A percentile compares a stretch with the other conserved stretches of the same genome.
Evolutionary conservation across 2,797 vertebrate genomes (phyloP).

Genomic region (Podarcis lilfordi): DNA sequence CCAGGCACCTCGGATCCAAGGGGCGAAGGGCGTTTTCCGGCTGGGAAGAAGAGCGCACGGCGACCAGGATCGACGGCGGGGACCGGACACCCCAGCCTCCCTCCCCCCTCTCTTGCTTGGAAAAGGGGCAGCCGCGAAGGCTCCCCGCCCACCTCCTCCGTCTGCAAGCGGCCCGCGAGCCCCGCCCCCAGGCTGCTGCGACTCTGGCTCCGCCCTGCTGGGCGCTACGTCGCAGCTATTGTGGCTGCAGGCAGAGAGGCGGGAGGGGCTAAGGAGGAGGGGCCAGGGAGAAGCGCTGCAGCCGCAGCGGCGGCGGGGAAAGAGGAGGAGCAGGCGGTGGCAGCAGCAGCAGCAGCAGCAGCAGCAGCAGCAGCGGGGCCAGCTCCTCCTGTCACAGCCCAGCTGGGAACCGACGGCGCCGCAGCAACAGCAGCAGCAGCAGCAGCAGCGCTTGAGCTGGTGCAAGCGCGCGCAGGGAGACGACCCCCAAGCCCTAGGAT

Average conservation of each 20-base stretch:
- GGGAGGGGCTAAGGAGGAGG: constrained; percentile 60
- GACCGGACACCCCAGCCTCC: too few species aligned
- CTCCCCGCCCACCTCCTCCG: not conserved
- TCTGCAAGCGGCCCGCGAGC: not conserved
- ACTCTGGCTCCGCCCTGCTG: not conserved
- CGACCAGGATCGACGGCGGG: too few species aligned
- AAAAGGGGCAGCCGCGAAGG: not conserved
- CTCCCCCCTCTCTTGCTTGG: not conserved
- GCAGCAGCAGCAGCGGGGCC: constrained; percentile 33
- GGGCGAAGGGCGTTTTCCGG: too few species aligned
- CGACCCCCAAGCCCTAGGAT: not conserved
- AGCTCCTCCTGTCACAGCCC: constrained; percentile 68
- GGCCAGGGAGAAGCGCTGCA: constrained; percentile 53
- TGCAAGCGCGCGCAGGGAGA: constrained; percentile 41
- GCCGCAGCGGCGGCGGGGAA: constrained; percentile 40
- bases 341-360: not conserved
- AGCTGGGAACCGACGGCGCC: constrained; percentile 6
- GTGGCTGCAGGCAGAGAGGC: constrained; percentile 47
- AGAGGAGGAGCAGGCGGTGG: constrained; percentile 34
- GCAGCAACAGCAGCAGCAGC: not conserved
- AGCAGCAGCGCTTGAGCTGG: constrained; percentile 50
- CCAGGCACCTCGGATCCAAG: too few species aligned
- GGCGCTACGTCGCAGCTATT: constrained; percentile 53
- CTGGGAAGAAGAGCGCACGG: not conserved
- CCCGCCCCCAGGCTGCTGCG: not conserved